Conservation (phyloP, 2,888 invertebrate species). For the Synanthedon tipuliformis region DNA sequence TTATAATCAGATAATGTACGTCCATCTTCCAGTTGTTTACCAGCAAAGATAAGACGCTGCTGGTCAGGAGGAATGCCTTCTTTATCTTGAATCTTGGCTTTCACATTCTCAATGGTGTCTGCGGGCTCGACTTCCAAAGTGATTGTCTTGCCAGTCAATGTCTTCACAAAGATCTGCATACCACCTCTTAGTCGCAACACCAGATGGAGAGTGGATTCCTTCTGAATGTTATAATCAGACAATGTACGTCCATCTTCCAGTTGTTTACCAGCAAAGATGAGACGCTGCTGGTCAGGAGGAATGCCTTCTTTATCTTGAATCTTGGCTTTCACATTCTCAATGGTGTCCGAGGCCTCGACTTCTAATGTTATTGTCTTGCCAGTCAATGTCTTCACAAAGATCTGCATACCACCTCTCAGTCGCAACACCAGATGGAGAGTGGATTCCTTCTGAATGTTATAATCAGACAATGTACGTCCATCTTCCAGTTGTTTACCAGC, state of each 20-base stretch:
- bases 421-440: slow-evolving; percentile 20
- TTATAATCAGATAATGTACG: slow-evolving; percentile 13
- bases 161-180: slow-evolving; percentile 20
- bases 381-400: slow-evolving; percentile 17
- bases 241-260: slow-evolving; percentile 18
- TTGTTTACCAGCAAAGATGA: slow-evolving; percentile 19
- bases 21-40: slow-evolving; percentile 16
- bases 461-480: slow-evolving; percentile 20
- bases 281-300: slow-evolving; percentile 18
- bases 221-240: slow-evolving; percentile 20
- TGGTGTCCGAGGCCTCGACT: slow-evolving; percentile 17
- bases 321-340: slow-evolving; percentile 20
- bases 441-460: slow-evolving; percentile 23
- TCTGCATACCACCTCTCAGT: slow-evolving; percentile 20
- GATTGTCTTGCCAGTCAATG: slow-evolving; percentile 17
- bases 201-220: slow-evolving; percentile 18
- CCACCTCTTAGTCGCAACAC: slow-evolving; percentile 16
- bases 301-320: slow-evolving; percentile 21
- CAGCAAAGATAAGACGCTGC: slow-evolving; percentile 15
- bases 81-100: slow-evolving; percentile 16
- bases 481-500: slow-evolving; percentile 22
- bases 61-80: slow-evolving; percentile 18
- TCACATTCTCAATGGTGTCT: slow-evolving; percentile 17
- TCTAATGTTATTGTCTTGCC: slow-evolving; percentile 19
- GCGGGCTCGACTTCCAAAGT: slow-evolving; percentile 16